phyloP scores from a whole-genome alignment of 2,797 vertebrate species.

The Nothura maculosa region DNA sequence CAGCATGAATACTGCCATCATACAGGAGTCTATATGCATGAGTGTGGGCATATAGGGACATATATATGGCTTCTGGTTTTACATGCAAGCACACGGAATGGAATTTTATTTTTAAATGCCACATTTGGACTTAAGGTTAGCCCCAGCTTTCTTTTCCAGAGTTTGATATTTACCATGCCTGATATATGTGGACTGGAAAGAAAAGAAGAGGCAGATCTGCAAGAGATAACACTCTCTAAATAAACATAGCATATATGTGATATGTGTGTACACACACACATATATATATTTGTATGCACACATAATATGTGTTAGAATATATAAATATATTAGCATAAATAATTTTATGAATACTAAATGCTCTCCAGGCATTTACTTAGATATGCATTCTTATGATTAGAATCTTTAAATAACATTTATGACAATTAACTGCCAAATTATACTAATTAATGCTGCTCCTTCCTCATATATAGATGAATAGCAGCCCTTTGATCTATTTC shows the following conservation, averaged over 20 bases:
- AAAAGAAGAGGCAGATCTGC: not conserved
- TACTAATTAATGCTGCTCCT: conserved; percentile 67
- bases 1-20: not conserved
- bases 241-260: fast-evolving
- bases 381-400: not conserved
- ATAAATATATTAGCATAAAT: conserved; percentile 33
- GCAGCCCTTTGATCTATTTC: conserved; percentile 57
- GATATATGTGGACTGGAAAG: not conserved
- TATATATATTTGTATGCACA: not conserved
- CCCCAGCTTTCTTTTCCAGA: not conserved
- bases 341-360: not conserved
- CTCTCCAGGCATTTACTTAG: conserved; percentile 20
- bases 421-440: conserved; percentile 57
- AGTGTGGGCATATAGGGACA: not conserved
- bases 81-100: not conserved
- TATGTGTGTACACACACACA: not conserved
- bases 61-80: not conserved
- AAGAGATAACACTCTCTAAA: not conserved
- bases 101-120: conserved; percentile 20
- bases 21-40: not conserved
- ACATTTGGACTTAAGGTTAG: not conserved
- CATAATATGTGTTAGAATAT: not conserved
- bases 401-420: conserved; percentile 49
- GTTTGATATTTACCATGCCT: not conserved
- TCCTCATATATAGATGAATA: conserved; percentile 52